Base-by-base conservation (phyloP, 2,797 vertebrate species). In the Champsocephalus gunnari region DNA sequence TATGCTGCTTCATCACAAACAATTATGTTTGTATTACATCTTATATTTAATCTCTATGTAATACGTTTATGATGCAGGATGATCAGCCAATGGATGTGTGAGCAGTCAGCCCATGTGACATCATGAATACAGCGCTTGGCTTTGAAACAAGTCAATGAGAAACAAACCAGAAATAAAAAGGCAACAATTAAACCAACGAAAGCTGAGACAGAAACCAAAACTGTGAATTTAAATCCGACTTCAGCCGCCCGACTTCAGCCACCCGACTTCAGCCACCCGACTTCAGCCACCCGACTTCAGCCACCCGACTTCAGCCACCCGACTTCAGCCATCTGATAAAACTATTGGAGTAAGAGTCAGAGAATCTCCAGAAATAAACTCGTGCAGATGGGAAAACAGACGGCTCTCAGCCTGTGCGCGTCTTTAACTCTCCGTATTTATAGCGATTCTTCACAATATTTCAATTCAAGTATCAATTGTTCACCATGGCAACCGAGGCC, bases 401-500 rank as follows among this genome's bases (percentile, higher is more conserved):
- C 45, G 13, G 48, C 38, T 45, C 50, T 48, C 54, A 49, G 45
- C 51, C 24, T 47, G 58, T 4, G 7, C 1, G 5, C 12, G 11
- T 48, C 41, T 48, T 65, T 17, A 7, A 3, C 12, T 13, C 54
- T 75, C 55, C n/a, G 32, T 66, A 68, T 79, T 81, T 85, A 66
- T 64, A 70, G 67, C 3, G 0, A 17, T 38, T 34, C 61, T 47
- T 9, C 34, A 75, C 69, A 44, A 3, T 66, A 74, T 66, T 51
- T 28, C 57, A 49, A 43, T 62, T 73, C 59, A 21, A 84, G 67
- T n/a, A 65, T 71, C 75, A 82, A 79, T 70, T 71, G 68, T n/a
- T 85, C 75, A 41, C 82, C 82, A 83, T 89, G 84, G 81, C 67
- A 84, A 90, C 85, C 0, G 44, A 41, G 28, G 28, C 28, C 28